These are phyloP conservation scores for Amyelois transitella DNA, from an alignment of 1,140 invertebrate species.

Conservation along the genomic window DNA sequence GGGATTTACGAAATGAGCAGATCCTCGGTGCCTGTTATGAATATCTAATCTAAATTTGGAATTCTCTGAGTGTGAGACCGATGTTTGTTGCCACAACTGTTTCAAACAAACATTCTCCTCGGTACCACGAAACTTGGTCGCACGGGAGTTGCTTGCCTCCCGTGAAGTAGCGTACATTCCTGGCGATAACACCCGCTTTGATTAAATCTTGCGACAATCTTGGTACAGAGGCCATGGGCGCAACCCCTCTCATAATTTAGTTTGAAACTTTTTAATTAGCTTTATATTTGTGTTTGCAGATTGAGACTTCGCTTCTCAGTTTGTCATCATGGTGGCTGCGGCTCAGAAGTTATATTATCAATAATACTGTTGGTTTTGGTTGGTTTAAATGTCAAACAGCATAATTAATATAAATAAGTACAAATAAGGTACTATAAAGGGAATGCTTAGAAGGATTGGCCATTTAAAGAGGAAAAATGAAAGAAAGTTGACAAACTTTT, in stretches of 20 bases:
- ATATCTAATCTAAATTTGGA: conserved; percentile 74
- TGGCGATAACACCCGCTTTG: conserved; percentile 48
- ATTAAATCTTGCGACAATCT: conserved; percentile 67
- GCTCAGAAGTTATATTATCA: conserved; percentile 60
- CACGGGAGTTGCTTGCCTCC: conserved; percentile 19
- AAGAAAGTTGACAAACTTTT: too few species aligned
- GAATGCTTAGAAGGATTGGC: too few species aligned
- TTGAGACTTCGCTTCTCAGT: conserved; percentile 65
- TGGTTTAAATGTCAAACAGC: not conserved
- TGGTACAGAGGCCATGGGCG: conserved; percentile 59
- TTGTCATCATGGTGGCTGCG: conserved; percentile 57
- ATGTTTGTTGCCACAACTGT: conserved; percentile 68
- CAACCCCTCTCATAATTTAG: conserved; percentile 73
- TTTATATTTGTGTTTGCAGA: conserved; percentile 74
- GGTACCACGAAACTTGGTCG: conserved; percentile 60
- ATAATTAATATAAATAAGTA: not conserved
- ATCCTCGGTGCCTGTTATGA: conserved; percentile 68
- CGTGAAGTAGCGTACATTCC: conserved; percentile 31
- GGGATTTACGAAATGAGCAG: conserved; percentile 65
- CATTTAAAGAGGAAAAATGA: too few species aligned
- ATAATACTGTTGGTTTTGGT: conserved; percentile 21
- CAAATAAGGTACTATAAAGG: too few species aligned
- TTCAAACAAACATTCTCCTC: conserved; percentile 58
- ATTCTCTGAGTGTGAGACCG: conserved; percentile 70
- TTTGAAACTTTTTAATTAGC: conserved; percentile 74